Percentiles rank a stretch among this genome's conserved stretches.
Evolutionary conservation across 1,140 invertebrate species (phyloP).

Genomic region (Helicoverpa zea): DNA sequence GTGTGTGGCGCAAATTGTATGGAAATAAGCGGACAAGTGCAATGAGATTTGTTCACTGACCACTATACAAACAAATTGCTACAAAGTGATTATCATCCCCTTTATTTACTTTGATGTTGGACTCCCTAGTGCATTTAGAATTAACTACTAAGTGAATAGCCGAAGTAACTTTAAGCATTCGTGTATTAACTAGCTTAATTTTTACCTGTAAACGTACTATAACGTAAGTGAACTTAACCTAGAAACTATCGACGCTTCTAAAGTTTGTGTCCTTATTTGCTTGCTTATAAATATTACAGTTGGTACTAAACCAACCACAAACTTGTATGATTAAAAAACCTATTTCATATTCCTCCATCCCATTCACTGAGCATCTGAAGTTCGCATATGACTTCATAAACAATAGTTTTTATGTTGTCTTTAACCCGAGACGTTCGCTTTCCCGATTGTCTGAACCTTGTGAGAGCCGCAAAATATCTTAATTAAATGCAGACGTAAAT

Average conservation of each 20-base stretch:
- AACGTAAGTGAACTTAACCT: too few species aligned
- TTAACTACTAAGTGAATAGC: background rate
- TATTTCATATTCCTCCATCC: too few species aligned
- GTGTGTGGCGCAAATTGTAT: slow-evolving; percentile 79
- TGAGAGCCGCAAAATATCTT: slow-evolving; percentile 62
- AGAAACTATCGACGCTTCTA: too few species aligned
- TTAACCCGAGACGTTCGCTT: slow-evolving; percentile 61
- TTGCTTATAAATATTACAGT: too few species aligned
- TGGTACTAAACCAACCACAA: too few species aligned
- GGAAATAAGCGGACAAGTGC: slow-evolving; percentile 65
- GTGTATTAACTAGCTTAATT: too few species aligned
- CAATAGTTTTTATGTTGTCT: slow-evolving; percentile 53
- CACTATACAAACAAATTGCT: slow-evolving; percentile 50
- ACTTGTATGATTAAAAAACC: too few species aligned
- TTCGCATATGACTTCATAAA: slow-evolving; percentile 8
- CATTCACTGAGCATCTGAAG: too few species aligned
- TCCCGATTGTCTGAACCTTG: slow-evolving; percentile 45
- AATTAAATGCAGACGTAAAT: slow-evolving; percentile 71
- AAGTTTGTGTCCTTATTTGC: too few species aligned
- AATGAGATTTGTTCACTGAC: slow-evolving; percentile 47
- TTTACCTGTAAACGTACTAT: too few species aligned
- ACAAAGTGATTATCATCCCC: slow-evolving; percentile 33
- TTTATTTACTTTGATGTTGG: slow-evolving; percentile 48
- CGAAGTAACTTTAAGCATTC: background rate
- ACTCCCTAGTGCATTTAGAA: slow-evolving; percentile 15